Base-by-base conservation (phyloP, 1,140 invertebrate species). In the Wiebesia pumilae region DNA sequence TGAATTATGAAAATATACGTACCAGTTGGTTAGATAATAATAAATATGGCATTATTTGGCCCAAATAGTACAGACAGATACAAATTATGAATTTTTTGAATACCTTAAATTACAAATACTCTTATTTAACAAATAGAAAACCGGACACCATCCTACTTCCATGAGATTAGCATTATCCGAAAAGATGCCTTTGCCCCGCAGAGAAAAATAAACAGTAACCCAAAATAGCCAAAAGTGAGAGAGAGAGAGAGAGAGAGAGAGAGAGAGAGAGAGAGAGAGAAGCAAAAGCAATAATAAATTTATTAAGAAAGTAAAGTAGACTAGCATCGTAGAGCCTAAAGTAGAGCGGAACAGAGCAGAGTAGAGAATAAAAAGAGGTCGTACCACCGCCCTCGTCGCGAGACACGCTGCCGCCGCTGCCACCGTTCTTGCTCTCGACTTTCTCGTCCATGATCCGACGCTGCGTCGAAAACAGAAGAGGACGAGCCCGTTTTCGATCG, bases 341-440 rank as follows among this genome's bases (percentile, higher is more conserved):
- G 38, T 30, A 67, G 71, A 12, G 38, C 12, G 77, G 58, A 78
- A n/a, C 33, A 21, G n/a, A n/a, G 43, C 19, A 54, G 40, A 51
- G 77, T 30, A 43, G 43, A 35, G 21, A 81, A 86, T 75, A 86
- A 83, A 83, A 83, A 54, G 73, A 43, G 58, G 77, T 87, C 86
- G 81, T 87, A 87, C 86, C 86, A 67, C 75, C 86, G 62, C 73
- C 79, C 47, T 79, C 86, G 81, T 80, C 77, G 65, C 58, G 73
- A 84, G 77, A 47, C 75, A 67, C 40, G 33, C 43, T 38, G 47
- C 33, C 83, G 1, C 73, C 77, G 38, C 21, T 58, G 21, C n/a
- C 33, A n/a, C 38, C 27, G 67, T n/a, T 81, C 67, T 80, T 81
- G 58, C 86, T 84, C 80, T 90, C 87, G 40, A 38, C 24, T 24